These are phyloP conservation scores for Spodoptera frugiperda DNA, from an alignment of 1,140 invertebrate species.

Conservation along the genomic window DNA sequence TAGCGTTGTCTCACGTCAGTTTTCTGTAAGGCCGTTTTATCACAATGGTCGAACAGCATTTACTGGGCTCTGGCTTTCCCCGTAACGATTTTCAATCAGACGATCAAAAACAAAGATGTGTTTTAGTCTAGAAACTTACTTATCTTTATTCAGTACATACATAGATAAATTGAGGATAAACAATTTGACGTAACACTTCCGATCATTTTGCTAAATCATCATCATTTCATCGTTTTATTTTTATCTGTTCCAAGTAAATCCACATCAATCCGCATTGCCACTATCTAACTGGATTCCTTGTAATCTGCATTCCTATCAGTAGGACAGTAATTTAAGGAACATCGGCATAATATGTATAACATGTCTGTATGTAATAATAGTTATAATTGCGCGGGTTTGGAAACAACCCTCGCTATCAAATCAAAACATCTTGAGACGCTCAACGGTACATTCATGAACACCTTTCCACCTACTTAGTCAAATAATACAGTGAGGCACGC, in stretches of 20 bases:
- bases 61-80: too few species aligned
- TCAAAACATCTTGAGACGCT: conserved; percentile 77
- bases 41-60: too few species aligned
- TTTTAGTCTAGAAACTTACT: too few species aligned
- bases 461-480: conserved; percentile 81
- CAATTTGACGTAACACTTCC: too few species aligned
- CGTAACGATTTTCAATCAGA: too few species aligned
- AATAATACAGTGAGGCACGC: conserved; percentile 78
- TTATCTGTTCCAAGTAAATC: conserved; percentile 1
- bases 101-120: too few species aligned
- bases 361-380: conserved; percentile 23
- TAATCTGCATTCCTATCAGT: conserved; percentile 17
- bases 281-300: conserved; percentile 8
- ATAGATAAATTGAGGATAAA: too few species aligned
- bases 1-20: too few species aligned
- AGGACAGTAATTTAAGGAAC: too few species aligned
- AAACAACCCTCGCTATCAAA: conserved; percentile 59
- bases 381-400: conserved; percentile 12
- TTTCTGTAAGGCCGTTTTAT: too few species aligned
- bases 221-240: conserved; percentile 1
- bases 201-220: not conserved
- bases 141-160: too few species aligned
- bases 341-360: not conserved
- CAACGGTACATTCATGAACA: conserved; percentile 77
- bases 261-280: not conserved